These are phyloP conservation scores for Tortrix viridana DNA, from an alignment of 2,888 invertebrate genomes.

Conservation along the genomic window DNA sequence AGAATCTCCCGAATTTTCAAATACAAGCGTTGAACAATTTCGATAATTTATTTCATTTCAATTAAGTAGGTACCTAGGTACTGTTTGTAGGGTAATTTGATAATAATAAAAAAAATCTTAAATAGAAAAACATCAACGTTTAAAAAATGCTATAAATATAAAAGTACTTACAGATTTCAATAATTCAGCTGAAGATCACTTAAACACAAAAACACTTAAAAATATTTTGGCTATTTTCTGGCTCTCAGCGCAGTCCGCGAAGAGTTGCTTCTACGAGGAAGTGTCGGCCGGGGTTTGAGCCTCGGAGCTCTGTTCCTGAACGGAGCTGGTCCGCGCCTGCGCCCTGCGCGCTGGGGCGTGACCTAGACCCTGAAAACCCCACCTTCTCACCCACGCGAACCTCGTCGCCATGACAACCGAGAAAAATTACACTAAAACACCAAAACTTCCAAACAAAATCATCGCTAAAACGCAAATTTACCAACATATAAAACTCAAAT, in stretches of 20 bases:
- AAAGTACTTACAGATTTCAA: not conserved
- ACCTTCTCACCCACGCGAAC: conserved; percentile 75
- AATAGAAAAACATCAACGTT: not conserved
- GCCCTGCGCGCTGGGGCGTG: conserved; percentile 72
- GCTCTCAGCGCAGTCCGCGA: conserved; percentile 31
- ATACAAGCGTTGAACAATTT: not conserved
- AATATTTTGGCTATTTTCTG: not conserved
- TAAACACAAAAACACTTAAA: conserved; percentile 5
- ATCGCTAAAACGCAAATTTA: conserved; percentile 36
- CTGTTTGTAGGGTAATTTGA: not conserved
- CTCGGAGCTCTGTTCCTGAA: conserved; percentile 50
- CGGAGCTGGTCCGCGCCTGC: conserved; percentile 68
- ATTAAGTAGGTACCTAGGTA: not conserved
- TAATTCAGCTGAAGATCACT: conserved; percentile 1
- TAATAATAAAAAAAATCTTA: not conserved
- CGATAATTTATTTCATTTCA: not conserved
- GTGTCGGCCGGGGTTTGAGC: conserved; percentile 61
- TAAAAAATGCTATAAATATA: no score
- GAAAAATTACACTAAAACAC: conserved; percentile 33
- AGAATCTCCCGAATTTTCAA: not conserved
- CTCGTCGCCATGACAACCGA: conserved; percentile 67
- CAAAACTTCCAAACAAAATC: conserved; percentile 52
- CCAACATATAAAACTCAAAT: conserved; percentile 2
- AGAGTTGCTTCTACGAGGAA: conserved; percentile 57
- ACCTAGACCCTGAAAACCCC: conserved; percentile 83